A percentile compares a stretch with the other conserved stretches of the same genome.
These are phyloP conservation scores for Epinotia brunnichana DNA, from an alignment of 2,888 invertebrate species.

Conservation along the genomic window DNA sequence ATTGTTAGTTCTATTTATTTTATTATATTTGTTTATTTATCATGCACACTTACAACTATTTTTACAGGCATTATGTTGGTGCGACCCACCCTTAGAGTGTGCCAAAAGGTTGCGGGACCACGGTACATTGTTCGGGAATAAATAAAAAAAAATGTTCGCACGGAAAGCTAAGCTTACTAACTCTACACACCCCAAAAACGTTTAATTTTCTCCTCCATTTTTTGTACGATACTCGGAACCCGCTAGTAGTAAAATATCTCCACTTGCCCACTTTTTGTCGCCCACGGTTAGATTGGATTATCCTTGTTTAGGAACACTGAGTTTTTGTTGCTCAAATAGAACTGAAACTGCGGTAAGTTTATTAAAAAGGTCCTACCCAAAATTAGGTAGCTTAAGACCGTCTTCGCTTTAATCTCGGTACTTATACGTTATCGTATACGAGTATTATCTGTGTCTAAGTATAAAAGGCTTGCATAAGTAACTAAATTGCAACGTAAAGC, in stretches of 20 bases:
- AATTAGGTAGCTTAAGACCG: background rate
- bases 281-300: constrained; percentile 24
- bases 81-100: no score
- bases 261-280: constrained; percentile 16
- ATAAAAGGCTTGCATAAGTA: background rate
- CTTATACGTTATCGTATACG: background rate
- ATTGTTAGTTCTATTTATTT: no score
- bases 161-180: background rate
- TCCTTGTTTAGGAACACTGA: constrained; percentile 15
- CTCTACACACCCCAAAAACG: background rate
- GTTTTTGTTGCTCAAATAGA: constrained; percentile 20
- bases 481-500: background rate
- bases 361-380: background rate
- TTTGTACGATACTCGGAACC: constrained; percentile 2
- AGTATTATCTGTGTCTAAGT: background rate
- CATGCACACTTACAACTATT: no score
- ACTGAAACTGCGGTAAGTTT: background rate
- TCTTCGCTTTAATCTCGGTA: background rate
- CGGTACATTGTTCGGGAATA: background rate
- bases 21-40: no score
- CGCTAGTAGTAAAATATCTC: background rate
- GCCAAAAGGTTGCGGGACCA: no score
- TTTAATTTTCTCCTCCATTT: constrained; percentile 20
- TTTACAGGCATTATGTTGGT: no score
- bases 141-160: background rate